Base-by-base conservation (phyloP, 1,140 invertebrate species). In the Medauroidea extradentata region DNA sequence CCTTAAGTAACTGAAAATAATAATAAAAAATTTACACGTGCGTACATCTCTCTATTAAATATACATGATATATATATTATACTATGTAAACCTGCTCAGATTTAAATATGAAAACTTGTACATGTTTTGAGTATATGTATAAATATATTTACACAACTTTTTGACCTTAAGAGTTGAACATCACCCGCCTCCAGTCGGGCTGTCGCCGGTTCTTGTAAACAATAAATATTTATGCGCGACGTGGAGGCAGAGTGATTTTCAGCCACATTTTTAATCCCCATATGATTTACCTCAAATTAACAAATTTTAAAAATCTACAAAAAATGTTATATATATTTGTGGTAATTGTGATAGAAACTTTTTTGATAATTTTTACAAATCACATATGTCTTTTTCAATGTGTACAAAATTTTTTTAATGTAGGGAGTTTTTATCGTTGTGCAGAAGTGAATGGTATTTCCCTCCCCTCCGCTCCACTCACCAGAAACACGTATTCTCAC, bases 351-450 rank as follows among this genome's bases (percentile, higher is more conserved):
- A 78, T 78, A 77, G 76, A 76, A 76, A 34, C 29, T 34, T 78
- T 78, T 78, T 78, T 78, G 76, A 78, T 78, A 75, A 78, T 78
- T 78, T 78, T 78, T 78, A 78, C 77, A 60, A 78, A 78, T 78
- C 76, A 75, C 76, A 77, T 76, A 76, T 73, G 73, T 77, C 75
- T 77, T 72, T 75, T 78, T 77, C 53, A 49, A 63, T 65, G 59
- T 65, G 59, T 60, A 58, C 62, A 65, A 55, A 66, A 69, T 73
- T 68, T 73, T 72, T 73, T 43, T 41, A 25, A 44, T n/a, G 42
- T 55, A 44, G 39, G 19, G 29, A 55, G 53, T 44, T 55, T 44
- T 41, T 42, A 43, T 27, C 53, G 42, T 23, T 55, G 53, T 51
- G 44, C 42, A 46, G 19, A 55, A 44, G 7, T 21, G 42, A 24